phyloP scores from a whole-genome alignment of 2,888 invertebrate genomes.

The Dryobotodes eremita region DNA sequence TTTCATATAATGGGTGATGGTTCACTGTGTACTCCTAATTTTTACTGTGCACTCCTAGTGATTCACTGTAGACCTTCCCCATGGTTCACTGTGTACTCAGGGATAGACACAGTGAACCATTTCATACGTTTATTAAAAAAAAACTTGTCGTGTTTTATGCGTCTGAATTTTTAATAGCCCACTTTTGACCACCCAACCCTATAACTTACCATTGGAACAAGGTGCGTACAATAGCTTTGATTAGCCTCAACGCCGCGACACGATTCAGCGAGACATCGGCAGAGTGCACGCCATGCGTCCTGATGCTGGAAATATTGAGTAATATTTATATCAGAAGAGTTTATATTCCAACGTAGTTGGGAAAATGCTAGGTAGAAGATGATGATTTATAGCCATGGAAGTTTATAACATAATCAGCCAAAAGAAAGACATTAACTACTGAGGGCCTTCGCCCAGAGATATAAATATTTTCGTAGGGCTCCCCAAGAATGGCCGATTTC shows the following conservation, averaged over 20 bases:
- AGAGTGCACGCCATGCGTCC: slow-evolving; percentile 84
- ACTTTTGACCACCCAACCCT: too few relatives aligned
- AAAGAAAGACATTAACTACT: not conserved
- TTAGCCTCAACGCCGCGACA: slow-evolving; percentile 77
- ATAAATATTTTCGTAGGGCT: not conserved
- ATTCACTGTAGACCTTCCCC: too few relatives aligned
- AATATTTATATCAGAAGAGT: not conserved
- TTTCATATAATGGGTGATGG: too few relatives aligned
- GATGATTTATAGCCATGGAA: not conserved
- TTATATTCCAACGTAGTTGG: not conserved
- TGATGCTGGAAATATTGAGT: slow-evolving; percentile 74
- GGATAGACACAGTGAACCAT: too few relatives aligned
- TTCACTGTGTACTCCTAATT: too few relatives aligned
- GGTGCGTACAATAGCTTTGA: slow-evolving; percentile 82
- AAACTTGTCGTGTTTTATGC: too few relatives aligned
- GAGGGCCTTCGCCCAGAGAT: not conserved
- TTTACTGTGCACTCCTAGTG: too few relatives aligned
- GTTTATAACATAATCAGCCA: not conserved
- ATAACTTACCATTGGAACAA: slow-evolving; percentile 81
- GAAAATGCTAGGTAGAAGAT: not conserved
- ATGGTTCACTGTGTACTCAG: too few relatives aligned
- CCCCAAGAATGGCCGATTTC: not conserved
- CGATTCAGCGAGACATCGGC: slow-evolving; percentile 80
- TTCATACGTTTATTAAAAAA: too few relatives aligned
- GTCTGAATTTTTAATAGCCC: too few relatives aligned